Conservation (phyloP, 2,113 vertebrate species). For the Grammomys surdaster region DNA sequence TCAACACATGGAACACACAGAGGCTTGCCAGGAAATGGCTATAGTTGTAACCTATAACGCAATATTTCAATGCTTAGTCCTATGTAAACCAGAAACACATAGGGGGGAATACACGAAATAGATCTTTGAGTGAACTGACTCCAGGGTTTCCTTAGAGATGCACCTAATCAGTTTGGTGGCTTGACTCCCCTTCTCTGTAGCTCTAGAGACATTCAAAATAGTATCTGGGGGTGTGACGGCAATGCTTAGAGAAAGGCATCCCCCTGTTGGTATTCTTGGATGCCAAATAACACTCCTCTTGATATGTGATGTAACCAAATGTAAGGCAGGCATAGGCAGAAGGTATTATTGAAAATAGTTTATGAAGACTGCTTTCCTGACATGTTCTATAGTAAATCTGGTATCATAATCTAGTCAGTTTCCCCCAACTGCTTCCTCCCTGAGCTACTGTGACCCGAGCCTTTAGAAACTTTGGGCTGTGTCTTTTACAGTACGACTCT, state of each 20-base stretch:
- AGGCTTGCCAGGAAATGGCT: background rate
- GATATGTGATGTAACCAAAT: background rate
- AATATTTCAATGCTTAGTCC: background rate
- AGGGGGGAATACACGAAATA: background rate
- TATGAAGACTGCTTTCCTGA: background rate
- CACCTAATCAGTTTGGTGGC: background rate
- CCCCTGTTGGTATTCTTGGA: background rate
- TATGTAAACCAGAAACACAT: background rate
- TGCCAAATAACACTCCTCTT: background rate
- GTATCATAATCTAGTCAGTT: background rate
- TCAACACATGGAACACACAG: background rate
- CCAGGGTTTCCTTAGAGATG: background rate
- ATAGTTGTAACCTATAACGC: too few species aligned
- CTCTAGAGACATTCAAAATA: background rate
- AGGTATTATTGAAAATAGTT: background rate
- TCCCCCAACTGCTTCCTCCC: background rate
- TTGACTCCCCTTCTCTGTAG: background rate
- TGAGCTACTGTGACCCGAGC: background rate
- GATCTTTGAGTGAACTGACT: background rate
- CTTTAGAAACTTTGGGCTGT: background rate
- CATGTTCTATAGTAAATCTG: background rate
- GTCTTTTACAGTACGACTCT: background rate
- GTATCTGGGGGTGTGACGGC: background rate
- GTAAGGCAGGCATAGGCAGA: background rate
- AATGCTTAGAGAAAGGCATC: background rate